A percentile compares a stretch with the other conserved stretches of the same genome.
Evolutionary conservation across 2,113 vertebrate genomes (phyloP).

Genomic region (Puma concolor): DNA sequence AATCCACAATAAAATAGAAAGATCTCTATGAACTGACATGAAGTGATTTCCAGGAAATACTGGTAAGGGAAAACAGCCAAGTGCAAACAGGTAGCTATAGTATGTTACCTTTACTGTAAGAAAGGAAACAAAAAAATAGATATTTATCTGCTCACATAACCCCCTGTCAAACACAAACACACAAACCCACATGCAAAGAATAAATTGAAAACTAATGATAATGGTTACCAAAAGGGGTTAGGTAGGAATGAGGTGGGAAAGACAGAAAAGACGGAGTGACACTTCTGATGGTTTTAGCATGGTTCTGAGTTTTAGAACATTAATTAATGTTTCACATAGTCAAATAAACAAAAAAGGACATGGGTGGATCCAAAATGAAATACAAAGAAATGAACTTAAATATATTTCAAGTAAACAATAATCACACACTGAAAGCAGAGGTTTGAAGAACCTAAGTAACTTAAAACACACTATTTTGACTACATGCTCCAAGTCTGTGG

Average conservation of each 20-base stretch:
- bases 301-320: neutral
- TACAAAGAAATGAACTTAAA: neutral
- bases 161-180: neutral
- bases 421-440: neutral
- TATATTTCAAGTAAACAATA: neutral
- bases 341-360: neutral
- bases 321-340: neutral
- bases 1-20: neutral
- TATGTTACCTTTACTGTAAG: neutral
- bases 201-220: neutral
- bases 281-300: slow-evolving; percentile 4
- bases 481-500: neutral
- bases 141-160: neutral
- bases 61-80: neutral
- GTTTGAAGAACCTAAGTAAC: neutral
- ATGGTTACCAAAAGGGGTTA: neutral
- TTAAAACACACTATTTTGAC: neutral
- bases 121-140: neutral
- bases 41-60: neutral
- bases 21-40: neutral
- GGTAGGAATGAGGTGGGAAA: neutral
- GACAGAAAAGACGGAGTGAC: neutral
- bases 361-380: neutral
- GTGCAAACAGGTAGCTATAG: neutral
- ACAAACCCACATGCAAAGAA: neutral